A percentile compares a stretch with the other conserved stretches of the same genome.
Conservation (phyloP, 2,888 invertebrate genomes). For the Brachyptera risi region DNA sequence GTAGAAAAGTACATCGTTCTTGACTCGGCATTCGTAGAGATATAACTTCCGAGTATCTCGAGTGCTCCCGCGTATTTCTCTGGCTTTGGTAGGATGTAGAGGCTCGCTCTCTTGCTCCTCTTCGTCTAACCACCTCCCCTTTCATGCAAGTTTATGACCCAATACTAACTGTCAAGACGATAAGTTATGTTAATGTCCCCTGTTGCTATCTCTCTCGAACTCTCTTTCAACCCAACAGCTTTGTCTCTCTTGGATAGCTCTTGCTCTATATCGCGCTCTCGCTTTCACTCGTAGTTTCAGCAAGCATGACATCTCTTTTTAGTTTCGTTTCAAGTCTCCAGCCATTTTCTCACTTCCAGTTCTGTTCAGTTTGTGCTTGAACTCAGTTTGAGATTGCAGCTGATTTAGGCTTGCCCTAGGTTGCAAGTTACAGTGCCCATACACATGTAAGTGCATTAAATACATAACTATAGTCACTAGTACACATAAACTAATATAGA, state of each 20-base stretch:
- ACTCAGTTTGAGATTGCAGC: slow-evolving; percentile 11
- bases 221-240: not conserved
- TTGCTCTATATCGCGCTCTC: slow-evolving; percentile 5
- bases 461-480: too few relatives aligned
- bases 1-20: too few relatives aligned
- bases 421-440: too few relatives aligned
- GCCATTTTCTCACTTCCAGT: slow-evolving; percentile 18
- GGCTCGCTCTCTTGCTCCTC: too few relatives aligned
- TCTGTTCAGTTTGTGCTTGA: slow-evolving; percentile 23
- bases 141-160: slow-evolving; percentile 32
- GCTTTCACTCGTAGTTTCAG: not conserved
- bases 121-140: slow-evolving; percentile 19
- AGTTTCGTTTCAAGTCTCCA: slow-evolving; percentile 7
- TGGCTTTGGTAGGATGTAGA: too few relatives aligned
- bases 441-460: too few relatives aligned
- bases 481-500: too few relatives aligned
- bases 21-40: too few relatives aligned
- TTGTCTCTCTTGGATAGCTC: slow-evolving; percentile 19
- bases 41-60: too few relatives aligned
- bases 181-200: slow-evolving; percentile 53
- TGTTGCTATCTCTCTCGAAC: not conserved
- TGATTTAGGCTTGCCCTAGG: too few relatives aligned
- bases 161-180: slow-evolving; percentile 53
- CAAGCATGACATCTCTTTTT: not conserved
- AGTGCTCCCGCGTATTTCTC: too few relatives aligned